Evolutionary conservation across 2,888 invertebrate species (phyloP).

Genomic region (Lydus trimaculatus): DNA sequence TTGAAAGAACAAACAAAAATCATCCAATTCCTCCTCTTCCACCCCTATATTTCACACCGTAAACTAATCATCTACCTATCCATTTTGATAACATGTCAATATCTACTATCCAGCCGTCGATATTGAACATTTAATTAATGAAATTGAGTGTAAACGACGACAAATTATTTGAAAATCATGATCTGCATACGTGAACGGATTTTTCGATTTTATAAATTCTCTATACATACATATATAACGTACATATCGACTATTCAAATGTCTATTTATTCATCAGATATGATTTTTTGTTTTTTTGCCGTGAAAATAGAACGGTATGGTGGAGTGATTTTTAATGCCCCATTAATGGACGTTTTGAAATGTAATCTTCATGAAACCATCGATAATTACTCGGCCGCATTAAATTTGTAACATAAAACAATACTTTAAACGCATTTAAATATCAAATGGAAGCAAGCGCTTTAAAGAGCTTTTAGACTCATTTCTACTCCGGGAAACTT

Average conservation of each 20-base stretch:
- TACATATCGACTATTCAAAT: too few species aligned
- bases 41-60: neutral
- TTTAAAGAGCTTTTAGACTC: constrained; percentile 49
- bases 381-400: constrained; percentile 48
- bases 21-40: neutral
- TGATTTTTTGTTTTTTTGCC: neutral
- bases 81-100: neutral
- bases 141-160: constrained; percentile 13
- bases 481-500: constrained; percentile 49
- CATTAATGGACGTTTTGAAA: constrained; percentile 32
- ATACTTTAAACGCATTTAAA: constrained; percentile 55
- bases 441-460: constrained; percentile 51
- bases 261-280: neutral
- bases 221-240: too few species aligned
- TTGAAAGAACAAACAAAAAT: constrained; percentile 13
- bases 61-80: neutral
- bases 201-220: too few species aligned
- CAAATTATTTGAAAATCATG: neutral
- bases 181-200: neutral
- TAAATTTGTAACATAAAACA: constrained; percentile 55
- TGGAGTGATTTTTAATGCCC: constrained; percentile 11
- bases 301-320: neutral
- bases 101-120: constrained; percentile 18
- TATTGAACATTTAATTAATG: constrained; percentile 12
- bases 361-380: constrained; percentile 31